A percentile compares a stretch with the other conserved stretches of the same genome.
These are phyloP conservation scores for Poecilobothrus nobilitatus DNA, from an alignment of 2,888 invertebrate species.

Conservation along the genomic window DNA sequence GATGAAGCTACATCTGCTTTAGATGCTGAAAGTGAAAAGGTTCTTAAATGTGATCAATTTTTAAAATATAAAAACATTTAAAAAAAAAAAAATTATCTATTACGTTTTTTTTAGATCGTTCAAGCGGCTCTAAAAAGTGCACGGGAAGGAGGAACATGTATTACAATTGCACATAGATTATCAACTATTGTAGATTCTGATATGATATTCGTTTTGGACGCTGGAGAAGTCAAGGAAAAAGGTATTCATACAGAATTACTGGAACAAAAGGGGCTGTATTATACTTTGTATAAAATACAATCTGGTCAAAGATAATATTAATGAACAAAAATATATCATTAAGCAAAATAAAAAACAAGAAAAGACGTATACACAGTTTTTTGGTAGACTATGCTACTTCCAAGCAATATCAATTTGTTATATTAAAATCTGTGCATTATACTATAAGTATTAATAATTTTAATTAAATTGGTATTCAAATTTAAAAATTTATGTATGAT, in stretches of 20 bases:
- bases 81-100: neutral
- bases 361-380: too few species aligned
- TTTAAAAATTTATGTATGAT: too few species aligned
- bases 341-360: too few species aligned
- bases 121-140: constrained; percentile 81
- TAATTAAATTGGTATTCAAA: too few species aligned
- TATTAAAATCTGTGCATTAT: too few species aligned
- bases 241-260: constrained; percentile 64
- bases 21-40: constrained; percentile 77
- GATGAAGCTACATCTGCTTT: constrained; percentile 84
- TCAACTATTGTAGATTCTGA: constrained; percentile 78
- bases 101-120: constrained; percentile 52
- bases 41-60: constrained; percentile 30
- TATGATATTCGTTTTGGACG: constrained; percentile 61
- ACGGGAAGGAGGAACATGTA: constrained; percentile 70
- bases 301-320: constrained; percentile 25
- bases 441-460: too few species aligned
- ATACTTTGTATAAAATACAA: constrained; percentile 48
- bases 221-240: constrained; percentile 60
- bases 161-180: constrained; percentile 78
- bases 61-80: neutral
- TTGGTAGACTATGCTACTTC: too few species aligned
- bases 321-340: neutral
- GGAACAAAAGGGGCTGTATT: constrained; percentile 56
- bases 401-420: too few species aligned